Evolutionary conservation across 2,797 vertebrate genomes (phyloP), one percentile per base, ranked within the genome.

Genomic region (Ciconia nigra): DNA sequence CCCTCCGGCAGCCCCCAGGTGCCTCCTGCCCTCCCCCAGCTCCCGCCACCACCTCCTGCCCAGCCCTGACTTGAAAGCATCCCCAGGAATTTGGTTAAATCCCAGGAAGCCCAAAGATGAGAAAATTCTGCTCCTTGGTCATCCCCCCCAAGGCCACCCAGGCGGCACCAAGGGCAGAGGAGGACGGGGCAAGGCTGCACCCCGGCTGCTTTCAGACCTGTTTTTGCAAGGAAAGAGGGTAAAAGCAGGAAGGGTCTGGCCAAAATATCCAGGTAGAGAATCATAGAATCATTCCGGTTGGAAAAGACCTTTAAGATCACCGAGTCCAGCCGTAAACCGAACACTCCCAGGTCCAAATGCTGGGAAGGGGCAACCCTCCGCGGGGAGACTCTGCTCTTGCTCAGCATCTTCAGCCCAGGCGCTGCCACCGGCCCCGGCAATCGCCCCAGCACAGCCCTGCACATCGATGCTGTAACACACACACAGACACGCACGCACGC

Each of bases 391-490:
- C 37, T 39, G 37, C 37, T 39, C 37, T 39, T 39, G 37, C 37
- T 39, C 37, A 39, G 37, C 37, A 41, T 4, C 71, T 19, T 19
- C 62, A 25, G 41, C 15, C 22, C 54, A 1, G n/a, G 15, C 1
- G 9, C 17, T 11, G 63, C 47, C 44, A 1, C 37, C 13, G 1
- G 13, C 39, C 16, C 62, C 7, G 2, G 54, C 12, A 1, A 21
- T 15, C 4, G 7, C 29, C 46, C 58, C 59, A 26, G 57, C 37
- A 2, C 22, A 28, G 59, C 59, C 67, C 59, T 2, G 22, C 31
- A 1, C 31, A 15, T 5, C 2, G 1, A 2, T 11, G 42, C 63
- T 7, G 7, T 1, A 4, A 7, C 13, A 2, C 1, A 5, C 33
- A 8, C 13, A 14, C 4, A 26, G 26, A 4, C 17, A 17, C 10